Base-by-base conservation (phyloP, 2,888 invertebrate species). In the Bugula neritina region DNA sequence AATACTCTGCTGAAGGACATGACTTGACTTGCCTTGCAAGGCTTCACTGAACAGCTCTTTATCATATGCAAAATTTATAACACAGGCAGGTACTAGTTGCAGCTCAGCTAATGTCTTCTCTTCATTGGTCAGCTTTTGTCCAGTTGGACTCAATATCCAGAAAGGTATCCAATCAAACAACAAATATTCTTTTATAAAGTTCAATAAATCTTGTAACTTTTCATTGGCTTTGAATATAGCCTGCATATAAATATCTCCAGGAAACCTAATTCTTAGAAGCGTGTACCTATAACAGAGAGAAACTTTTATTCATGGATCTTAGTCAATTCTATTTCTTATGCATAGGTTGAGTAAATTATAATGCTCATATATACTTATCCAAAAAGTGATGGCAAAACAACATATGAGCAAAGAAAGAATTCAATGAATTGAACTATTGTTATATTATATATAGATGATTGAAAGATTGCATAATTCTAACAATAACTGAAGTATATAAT, bases 171-270 rank as follows among this genome's bases (percentile, higher is more conserved):
- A 85, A 21, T 88, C 87, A 78, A 88, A 88, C 75, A 89, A 88
- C 43, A 95, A 83, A 81, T 90, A 90, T 75, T 93, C 92, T 80
- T 88, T 87, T 0, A 94, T 90, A 83, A 93, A 94, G 73, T 90
- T 90, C 75, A 89, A 86, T n/a, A 94, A 87, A 75, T 90, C 89
- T 0, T 85, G 71, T 43, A 91, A 88, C 75, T 90, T 90, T 81
- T 94, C 94, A 80, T 90, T 89, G 0, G 93, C 91, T 70, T 90
- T 90, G 84, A 95, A 95, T 1, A 94, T 94, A 10, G 94, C 94
- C 90, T 94, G 87, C 17, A 83, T 72, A 21, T 88, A 71, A 55
- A 79, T 73, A 10, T 80, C 80, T 74, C 83, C 93, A 0, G 96
- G 95, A 82, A 97, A 93, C 71, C 93, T 88, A 54, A 97, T 87